phyloP scores from a whole-genome alignment of 1,140 invertebrate species.

The Drosophila guanche region DNA sequence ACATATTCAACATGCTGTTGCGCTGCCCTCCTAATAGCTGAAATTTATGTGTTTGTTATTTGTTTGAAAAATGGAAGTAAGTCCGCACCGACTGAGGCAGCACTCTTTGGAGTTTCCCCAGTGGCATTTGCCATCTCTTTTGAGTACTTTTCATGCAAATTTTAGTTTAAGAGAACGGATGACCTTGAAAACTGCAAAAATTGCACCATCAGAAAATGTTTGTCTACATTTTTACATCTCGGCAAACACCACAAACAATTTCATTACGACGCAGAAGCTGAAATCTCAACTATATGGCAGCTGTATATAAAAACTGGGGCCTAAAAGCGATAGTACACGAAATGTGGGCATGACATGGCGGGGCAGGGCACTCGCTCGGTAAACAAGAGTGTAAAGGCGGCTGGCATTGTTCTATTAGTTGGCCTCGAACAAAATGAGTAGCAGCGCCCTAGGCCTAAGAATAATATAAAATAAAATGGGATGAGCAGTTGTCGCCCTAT shows the following conservation, averaged over 20 bases:
- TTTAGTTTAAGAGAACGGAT: neutral
- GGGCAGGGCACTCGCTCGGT: constrained; percentile 18
- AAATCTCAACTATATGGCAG: constrained; percentile 48
- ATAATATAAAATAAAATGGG: neutral
- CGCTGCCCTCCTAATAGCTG: constrained; percentile 28
- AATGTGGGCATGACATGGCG: neutral
- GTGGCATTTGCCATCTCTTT: neutral
- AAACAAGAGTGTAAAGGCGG: constrained; percentile 29
- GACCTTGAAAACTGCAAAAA: constrained; percentile 45
- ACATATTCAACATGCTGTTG: constrained; percentile 20
- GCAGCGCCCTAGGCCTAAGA: constrained; percentile 33
- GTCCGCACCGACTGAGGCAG: neutral
- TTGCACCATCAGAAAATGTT: constrained; percentile 51
- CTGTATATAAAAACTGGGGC: constrained; percentile 29
- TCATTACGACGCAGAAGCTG: constrained; percentile 42
- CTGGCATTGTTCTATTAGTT: constrained; percentile 42
- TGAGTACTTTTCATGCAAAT: constrained; percentile 26
- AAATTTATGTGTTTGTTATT: neutral
- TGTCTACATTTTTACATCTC: constrained; percentile 31
- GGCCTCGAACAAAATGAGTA: constrained; percentile 25
- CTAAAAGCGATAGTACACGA: neutral
- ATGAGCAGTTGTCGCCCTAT: constrained; percentile 4
- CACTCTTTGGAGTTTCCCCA: no score
- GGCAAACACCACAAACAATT: constrained; percentile 37
- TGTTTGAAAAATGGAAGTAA: neutral